Evolutionary conservation across 1,140 invertebrate species (phyloP).

Genomic region (Episyrphus balteatus): DNA sequence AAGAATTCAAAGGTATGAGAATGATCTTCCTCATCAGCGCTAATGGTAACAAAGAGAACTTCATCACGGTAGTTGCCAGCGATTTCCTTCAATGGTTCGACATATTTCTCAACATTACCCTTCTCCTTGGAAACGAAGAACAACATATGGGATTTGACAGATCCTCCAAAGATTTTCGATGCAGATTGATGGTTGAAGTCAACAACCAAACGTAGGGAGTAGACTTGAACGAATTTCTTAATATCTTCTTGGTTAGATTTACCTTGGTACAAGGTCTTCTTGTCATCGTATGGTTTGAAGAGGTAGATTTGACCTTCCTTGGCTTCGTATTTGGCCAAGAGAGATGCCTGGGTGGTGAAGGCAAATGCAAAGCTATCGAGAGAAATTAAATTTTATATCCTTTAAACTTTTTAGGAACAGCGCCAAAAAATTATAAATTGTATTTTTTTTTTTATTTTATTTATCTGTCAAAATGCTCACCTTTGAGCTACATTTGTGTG

Average conservation of each 20-base stretch:
- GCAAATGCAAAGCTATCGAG: constrained; percentile 87
- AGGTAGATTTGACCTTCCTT: constrained; percentile 27
- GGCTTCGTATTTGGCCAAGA: constrained; percentile 45
- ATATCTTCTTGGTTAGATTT: constrained; percentile 56
- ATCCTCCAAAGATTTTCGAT: constrained; percentile 95
- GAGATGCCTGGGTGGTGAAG: constrained; percentile 63
- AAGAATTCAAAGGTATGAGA: constrained; percentile 98
- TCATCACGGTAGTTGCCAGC: constrained; percentile 85
- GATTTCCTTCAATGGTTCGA: constrained; percentile 62
- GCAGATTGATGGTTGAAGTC: constrained; percentile 97
- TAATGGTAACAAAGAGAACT: constrained; percentile 91
- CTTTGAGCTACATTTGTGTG: too few relatives aligned
- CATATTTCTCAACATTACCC: constrained; percentile 68
- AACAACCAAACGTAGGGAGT: constrained; percentile 85
- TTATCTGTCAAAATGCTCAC: too few relatives aligned
- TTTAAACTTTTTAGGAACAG: too few relatives aligned
- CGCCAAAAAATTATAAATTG: too few relatives aligned
- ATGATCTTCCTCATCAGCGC: constrained; percentile 92
- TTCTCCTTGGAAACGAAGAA: constrained; percentile 87
- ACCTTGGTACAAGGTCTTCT: constrained; percentile 64
- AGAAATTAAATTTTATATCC: too few relatives aligned
- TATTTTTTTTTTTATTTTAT: too few relatives aligned
- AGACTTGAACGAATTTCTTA: constrained; percentile 72
- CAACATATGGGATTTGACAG: constrained; percentile 92
- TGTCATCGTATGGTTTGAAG: constrained; percentile 82